Conservation (phyloP, 2,113 vertebrate species). For the Nanger granti region DNA sequence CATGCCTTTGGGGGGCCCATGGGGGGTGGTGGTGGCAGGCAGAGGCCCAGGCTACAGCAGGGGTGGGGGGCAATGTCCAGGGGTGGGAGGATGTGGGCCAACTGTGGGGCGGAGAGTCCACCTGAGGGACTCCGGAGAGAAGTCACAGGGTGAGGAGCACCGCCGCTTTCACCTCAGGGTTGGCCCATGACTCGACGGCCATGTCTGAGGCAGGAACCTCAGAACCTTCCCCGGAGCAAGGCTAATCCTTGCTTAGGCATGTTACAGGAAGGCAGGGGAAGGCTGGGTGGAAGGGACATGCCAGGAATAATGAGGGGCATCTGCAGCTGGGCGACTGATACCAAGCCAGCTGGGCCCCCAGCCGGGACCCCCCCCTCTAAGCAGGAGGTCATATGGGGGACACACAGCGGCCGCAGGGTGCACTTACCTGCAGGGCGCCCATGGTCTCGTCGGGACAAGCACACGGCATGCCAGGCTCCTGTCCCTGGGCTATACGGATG, state of each 20-base stretch:
- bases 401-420: background rate
- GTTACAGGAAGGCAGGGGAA: background rate
- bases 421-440: background rate
- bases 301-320: background rate
- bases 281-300: background rate
- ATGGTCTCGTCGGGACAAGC: conserved; percentile 33
- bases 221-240: background rate
- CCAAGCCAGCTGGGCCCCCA: background rate
- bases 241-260: background rate
- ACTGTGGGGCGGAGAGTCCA: background rate
- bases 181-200: background rate
- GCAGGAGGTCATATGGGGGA: background rate
- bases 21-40: background rate
- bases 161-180: background rate
- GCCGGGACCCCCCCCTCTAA: too few relatives aligned
- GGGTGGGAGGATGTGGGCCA: background rate
- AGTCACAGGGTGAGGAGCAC: background rate
- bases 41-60: too few relatives aligned
- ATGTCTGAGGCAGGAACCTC: background rate
- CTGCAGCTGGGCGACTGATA: background rate
- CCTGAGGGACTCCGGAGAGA: background rate
- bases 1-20: background rate
- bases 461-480: conserved; percentile 67
- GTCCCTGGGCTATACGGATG: conserved; percentile 70
- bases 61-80: background rate